Percentiles rank a stretch among this genome's conserved stretches.
Evolutionary conservation across 1,140 invertebrate species (phyloP).

Genomic region (Drosophila athabasca): DNA sequence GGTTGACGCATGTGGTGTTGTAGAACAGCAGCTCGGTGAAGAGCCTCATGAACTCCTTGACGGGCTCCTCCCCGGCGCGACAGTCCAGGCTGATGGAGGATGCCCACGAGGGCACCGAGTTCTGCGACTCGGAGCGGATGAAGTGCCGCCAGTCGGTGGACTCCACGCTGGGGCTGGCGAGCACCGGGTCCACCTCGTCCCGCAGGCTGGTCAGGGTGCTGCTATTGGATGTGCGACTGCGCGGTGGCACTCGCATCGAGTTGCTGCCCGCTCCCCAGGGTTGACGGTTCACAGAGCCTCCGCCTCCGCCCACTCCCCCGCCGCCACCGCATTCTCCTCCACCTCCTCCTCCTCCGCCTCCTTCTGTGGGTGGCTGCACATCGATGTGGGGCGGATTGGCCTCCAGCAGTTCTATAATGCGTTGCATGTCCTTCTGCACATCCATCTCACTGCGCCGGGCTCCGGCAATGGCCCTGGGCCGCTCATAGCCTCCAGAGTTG

Average conservation of each 20-base stretch:
- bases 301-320: constrained; percentile 2
- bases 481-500: constrained; percentile 75
- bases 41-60: constrained; percentile 89
- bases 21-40: constrained; percentile 89
- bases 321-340: constrained; percentile 31
- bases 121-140: constrained; percentile 86
- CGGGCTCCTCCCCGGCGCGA: constrained; percentile 88
- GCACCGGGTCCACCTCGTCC: constrained; percentile 70
- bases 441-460: constrained; percentile 76
- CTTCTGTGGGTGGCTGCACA: constrained; percentile 73
- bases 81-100: constrained; percentile 89
- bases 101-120: constrained; percentile 89
- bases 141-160: constrained; percentile 82
- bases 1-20: constrained; percentile 85
- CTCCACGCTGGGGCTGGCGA: constrained; percentile 79
- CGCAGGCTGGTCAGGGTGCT: constrained; percentile 76
- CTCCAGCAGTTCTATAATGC: constrained; percentile 61
- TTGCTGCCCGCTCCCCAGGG: constrained; percentile 46
- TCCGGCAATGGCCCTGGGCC: constrained; percentile 68
- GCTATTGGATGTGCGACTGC: constrained; percentile 76
- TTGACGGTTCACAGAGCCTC: constrained; percentile 29
- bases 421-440: constrained; percentile 73
- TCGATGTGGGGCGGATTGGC: constrained; percentile 71
- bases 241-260: constrained; percentile 64
- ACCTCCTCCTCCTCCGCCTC: neutral